Evolutionary conservation across 2,888 invertebrate species (phyloP), one percentile per base, ranked within the genome.

Genomic region (Tipula unca): DNA sequence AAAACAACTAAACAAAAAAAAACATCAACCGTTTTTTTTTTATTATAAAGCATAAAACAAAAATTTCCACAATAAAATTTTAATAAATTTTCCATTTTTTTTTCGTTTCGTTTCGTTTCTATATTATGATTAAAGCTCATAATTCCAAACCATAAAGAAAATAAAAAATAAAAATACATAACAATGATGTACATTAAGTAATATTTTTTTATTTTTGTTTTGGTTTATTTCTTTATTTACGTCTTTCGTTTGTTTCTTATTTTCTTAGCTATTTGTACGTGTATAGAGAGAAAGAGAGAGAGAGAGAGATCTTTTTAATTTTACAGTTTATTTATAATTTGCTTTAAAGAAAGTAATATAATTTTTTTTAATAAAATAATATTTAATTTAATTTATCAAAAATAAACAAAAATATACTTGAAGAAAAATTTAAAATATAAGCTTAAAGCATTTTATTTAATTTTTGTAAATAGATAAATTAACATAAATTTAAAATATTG

Each of bases 71-170:
- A 69, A 69, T 69, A 69, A 69, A 69, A 69, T 69, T 69, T 69
- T 69, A 69, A 69, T 69, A 69, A 69, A 69, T 69, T 69, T 69
- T 69, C 25, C 69, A 25, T 69, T 69, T 69, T 25, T 25, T 25
- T 20, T 32, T 32, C n/a, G n/a, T 32, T 48, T 17, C 1, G 48
- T 48, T 69, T 69, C 69, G 10, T 10, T 20, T 69, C 3, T 69
- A n/a, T 69, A 69, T 69, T 69, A 69, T 69, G 25, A 69, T 69
- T 69, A 69, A 69, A 69, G 69, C 69, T 69, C 69, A 69, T 69
- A 69, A 69, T 69, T 69, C 69, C 69, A 25, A 69, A 25, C 69
- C 69, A 69, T 69, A 69, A 69, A 69, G 69, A 69, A 69, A 69
- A 69, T 69, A 69, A 25, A 69, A 69, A 10, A 69, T 25, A 25